Evolutionary conservation across 1,140 invertebrate genomes (phyloP), one percentile per base, ranked within the genome.

Genomic region (Brachionus paranguensis): DNA sequence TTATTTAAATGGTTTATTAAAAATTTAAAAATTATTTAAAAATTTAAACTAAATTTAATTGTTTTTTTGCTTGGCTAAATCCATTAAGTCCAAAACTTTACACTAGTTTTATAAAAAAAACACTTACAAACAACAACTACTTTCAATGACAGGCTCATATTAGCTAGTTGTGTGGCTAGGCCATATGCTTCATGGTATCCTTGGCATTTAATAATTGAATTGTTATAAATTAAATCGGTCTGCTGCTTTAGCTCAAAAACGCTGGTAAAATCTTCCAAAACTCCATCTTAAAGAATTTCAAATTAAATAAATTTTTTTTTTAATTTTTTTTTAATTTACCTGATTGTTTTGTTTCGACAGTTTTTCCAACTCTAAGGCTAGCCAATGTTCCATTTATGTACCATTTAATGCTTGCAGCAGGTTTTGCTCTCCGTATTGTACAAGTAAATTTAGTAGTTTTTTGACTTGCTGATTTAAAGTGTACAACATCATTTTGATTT

Each of bases 111-210:
- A 37, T 37, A 3, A 37, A 43, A 43, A 20, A 20, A 72, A 60
- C 8, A 79, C 78, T 81, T 81, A 81, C 78, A 68, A 64, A 81
- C 78, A 20, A 81, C 78, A n/a, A 81, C 78, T 6, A 81, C 64
- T 81, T 43, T 60, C 24, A 81, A 37, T 27, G 78, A 43, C 12
- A 81, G 24, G 14, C 78, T 81, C 78, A 81, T 43, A 81, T 68
- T 60, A 7, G 55, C 12, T 17, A 81, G 27, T 45, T 81, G 14
- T 12, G 10, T 60, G 5, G 53, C 24, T 27, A 81, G 20, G 12
- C 78, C 78, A 47, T 64, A 81, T 5, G 64, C 37, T 68, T 81
- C 78, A 81, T 81, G 78, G 53, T 43, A 81, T 29, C 37, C 78
- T 47, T 81, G 78, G 27, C 78, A 81, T 81, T 81, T 81, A 37